Evolutionary conservation across 2,797 vertebrate genomes (phyloP).

Genomic region (Threskiornis aethiopicus): DNA sequence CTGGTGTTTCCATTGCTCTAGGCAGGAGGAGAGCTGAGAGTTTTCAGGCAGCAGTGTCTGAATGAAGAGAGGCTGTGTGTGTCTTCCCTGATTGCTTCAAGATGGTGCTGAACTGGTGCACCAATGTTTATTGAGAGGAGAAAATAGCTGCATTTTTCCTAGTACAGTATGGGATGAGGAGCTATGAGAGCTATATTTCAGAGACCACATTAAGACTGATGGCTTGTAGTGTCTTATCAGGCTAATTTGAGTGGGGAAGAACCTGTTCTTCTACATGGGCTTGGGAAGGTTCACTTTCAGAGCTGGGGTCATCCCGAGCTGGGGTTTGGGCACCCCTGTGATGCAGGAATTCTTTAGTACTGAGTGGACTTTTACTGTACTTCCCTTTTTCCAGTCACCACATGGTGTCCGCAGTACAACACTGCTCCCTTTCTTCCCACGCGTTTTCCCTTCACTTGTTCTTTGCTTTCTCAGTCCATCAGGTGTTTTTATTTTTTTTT

Average conservation of each 20-base stretch:
- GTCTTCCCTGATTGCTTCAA: neutral
- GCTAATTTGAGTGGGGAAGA: neutral
- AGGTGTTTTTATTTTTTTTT: neutral
- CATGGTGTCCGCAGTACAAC: neutral
- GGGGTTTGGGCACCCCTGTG: fast-evolving
- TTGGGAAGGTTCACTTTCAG: neutral
- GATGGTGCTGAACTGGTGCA: neutral
- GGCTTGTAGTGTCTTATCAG: neutral
- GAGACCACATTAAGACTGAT: neutral
- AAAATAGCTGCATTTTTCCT: neutral
- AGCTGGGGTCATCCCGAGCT: neutral
- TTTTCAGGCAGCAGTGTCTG: neutral
- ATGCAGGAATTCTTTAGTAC: neutral
- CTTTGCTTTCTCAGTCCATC: neutral
- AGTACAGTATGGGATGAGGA: neutral
- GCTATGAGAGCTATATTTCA: neutral
- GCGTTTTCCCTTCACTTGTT: neutral
- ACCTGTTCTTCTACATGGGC: neutral
- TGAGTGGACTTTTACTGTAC: neutral
- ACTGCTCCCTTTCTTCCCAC: neutral
- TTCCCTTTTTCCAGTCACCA: neutral
- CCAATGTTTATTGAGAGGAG: neutral
- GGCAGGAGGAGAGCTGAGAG: neutral
- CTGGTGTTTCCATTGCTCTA: neutral
- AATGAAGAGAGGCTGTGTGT: neutral